These are phyloP conservation scores for Garrulus glandarius DNA, from an alignment of 2,797 vertebrate species.

Conservation along the genomic window DNA sequence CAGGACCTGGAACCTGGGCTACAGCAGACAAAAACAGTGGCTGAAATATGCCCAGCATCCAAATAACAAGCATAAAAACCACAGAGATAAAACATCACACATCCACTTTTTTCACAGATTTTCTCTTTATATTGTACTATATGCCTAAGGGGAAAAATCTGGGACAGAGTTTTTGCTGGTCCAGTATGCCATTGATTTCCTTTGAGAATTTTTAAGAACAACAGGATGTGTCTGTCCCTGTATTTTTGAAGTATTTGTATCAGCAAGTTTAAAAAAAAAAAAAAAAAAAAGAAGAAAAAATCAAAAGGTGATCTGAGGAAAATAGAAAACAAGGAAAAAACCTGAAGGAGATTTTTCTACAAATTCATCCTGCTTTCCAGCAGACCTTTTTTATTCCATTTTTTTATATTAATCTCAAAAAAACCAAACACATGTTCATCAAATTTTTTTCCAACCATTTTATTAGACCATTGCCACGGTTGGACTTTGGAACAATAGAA, in stretches of 20 bases:
- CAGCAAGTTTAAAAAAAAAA: not conserved
- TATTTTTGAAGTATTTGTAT: not conserved
- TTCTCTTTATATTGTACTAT: not conserved
- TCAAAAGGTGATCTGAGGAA: not conserved
- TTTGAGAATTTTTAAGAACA: not conserved
- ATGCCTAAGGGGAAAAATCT: not conserved
- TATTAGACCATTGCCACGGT: not conserved
- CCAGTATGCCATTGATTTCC: not conserved
- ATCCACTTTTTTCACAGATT: not conserved
- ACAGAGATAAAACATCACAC: not conserved
- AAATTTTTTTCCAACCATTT: not conserved
- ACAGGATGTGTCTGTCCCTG: not conserved
- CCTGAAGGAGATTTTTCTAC: not conserved
- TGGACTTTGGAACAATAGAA: not conserved
- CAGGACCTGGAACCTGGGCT: not conserved
- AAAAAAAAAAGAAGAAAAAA: not conserved
- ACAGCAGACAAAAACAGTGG: not conserved
- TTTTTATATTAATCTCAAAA: not conserved
- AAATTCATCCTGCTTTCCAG: not conserved
- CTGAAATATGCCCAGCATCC: not conserved
- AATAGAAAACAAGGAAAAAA: not conserved
- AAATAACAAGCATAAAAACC: not conserved
- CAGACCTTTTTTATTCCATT: not conserved
- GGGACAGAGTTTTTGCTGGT: not conserved
- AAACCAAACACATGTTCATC: not conserved